A percentile compares a stretch with the other conserved stretches of the same genome.
These are phyloP conservation scores for Gnatocerus cornutus DNA, from an alignment of 2,888 invertebrate species.

Conservation along the genomic window DNA sequence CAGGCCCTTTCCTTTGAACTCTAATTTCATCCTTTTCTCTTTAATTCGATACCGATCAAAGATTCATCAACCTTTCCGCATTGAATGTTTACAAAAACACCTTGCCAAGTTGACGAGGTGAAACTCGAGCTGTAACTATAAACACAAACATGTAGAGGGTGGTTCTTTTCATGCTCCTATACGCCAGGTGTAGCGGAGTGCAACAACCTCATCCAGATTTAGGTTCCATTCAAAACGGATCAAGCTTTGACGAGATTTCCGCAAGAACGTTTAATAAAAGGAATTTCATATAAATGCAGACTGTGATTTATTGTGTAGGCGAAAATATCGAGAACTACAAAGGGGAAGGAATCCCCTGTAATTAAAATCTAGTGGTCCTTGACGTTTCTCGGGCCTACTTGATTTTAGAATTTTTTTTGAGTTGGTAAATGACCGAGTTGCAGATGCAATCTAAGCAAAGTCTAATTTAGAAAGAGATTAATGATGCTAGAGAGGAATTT, in stretches of 20 bases:
- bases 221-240: constrained; percentile 18
- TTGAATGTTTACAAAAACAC: not conserved
- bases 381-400: not conserved
- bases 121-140: constrained; percentile 18
- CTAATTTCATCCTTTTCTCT: too few relatives aligned
- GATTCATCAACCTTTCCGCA: constrained; percentile 16
- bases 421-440: not conserved
- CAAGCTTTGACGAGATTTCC: constrained; percentile 24
- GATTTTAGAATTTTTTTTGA: not conserved
- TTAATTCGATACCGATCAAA: constrained; percentile 28
- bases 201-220: constrained; percentile 29
- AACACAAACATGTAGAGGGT: constrained; percentile 24
- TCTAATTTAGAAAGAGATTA: constrained; percentile 27
- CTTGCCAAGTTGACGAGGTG: constrained; percentile 8
- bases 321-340: not conserved
- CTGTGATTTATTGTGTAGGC: constrained; percentile 14
- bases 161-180: constrained; percentile 14
- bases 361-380: not conserved
- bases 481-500: constrained; percentile 23
- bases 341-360: not conserved
- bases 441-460: constrained; percentile 18
- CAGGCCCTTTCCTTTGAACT: too few relatives aligned
- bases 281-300: constrained; percentile 15
- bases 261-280: constrained; percentile 19
- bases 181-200: constrained; percentile 16